phyloP scores from a whole-genome alignment of 2,888 invertebrate genomes.

The Drosophila nr. perissopoda region DNA sequence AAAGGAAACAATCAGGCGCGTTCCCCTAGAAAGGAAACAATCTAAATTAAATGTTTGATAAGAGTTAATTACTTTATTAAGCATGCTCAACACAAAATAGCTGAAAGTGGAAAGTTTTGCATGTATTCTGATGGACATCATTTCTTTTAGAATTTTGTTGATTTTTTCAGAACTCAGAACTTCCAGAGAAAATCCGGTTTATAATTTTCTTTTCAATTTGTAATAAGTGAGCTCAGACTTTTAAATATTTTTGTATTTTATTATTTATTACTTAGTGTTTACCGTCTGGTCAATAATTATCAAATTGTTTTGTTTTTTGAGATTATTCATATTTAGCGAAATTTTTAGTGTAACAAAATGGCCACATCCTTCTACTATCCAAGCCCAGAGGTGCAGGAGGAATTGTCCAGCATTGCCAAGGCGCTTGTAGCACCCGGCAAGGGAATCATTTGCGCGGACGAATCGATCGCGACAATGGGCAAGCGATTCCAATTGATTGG shows the following conservation, averaged over 20 bases:
- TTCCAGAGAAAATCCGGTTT: background rate
- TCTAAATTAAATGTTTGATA: slow-evolving; percentile 14
- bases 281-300: slow-evolving; percentile 2
- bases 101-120: background rate
- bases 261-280: background rate
- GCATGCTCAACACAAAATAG: background rate
- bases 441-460: slow-evolving; percentile 98
- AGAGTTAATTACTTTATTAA: background rate
- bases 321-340: slow-evolving; percentile 14
- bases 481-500: slow-evolving; percentile 90
- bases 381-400: slow-evolving; percentile 93
- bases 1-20: background rate
- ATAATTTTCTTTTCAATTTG: background rate
- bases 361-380: slow-evolving; percentile 93
- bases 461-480: slow-evolving; percentile 90
- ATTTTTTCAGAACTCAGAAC: background rate
- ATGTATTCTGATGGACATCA: background rate
- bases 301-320: background rate
- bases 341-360: slow-evolving; percentile 85
- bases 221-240: background rate
- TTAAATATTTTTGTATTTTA: background rate
- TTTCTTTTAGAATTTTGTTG: background rate
- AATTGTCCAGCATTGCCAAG: slow-evolving; percentile 93
- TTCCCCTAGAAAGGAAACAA: background rate
- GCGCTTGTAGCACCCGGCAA: slow-evolving; percentile 97